Evolutionary conservation across 2,113 vertebrate species (phyloP), one percentile per base, ranked within the genome.

Genomic region (Microtus richardsoni): DNA sequence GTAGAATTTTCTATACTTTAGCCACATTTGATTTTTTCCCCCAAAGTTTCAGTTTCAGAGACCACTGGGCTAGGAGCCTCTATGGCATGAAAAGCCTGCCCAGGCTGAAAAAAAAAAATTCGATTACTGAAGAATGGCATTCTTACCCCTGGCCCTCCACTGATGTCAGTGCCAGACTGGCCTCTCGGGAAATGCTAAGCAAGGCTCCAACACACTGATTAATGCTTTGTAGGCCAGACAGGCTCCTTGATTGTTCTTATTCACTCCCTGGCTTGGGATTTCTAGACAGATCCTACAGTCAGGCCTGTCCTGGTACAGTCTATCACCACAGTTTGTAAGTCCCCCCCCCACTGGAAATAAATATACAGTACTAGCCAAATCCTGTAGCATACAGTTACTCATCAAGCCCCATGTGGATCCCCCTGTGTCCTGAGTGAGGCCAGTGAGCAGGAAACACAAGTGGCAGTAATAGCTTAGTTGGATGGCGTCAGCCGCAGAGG

Each of bases 271-370:
- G 88, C 77, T 95, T 75, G 88, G 73, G 36, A 78, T 91, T 97
- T 97, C 97, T 95, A 85, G 92, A 95, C 41, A 93, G 95, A 97
- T 85, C 83, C 54, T 58, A 70, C 9, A 22, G 66, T 74, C 58
- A 36, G 28, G 36, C 33, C 74, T 94, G 44, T 92, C 36, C 47
- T 73, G 73, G 85, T 87, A 39, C 52, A 84, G n/a, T n/a, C 60
- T 96, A 64, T 47, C 79, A 75, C 74, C 0, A 0, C 70, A 89
- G 68, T 79, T 84, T 95, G 78, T 74, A 95, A 92, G 90, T 91
- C 92, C 79, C 52, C 82, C 82, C 82, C 47, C 47, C 83, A 71
- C 39, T 62, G 52, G 52, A 96, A 96, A 52, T 52, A 52, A 52
- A 52, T 52, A 52, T 95, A 96, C 78, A 93, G 95, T 73, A 7